These are phyloP conservation scores for Drosophila nigricruria DNA, from an alignment of 2,888 invertebrate species.

Conservation along the genomic window DNA sequence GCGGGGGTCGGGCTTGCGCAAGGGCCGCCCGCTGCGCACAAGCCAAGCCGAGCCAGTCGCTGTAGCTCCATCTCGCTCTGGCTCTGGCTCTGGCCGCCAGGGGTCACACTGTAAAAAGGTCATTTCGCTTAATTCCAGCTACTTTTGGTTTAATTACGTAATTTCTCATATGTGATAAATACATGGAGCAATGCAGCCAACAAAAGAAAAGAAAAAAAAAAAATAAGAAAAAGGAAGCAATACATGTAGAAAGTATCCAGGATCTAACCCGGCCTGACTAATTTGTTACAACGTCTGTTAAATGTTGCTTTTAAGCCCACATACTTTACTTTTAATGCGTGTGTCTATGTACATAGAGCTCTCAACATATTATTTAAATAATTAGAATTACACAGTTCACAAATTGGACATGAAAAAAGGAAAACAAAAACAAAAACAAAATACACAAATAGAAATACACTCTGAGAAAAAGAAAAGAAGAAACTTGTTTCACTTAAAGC, in stretches of 20 bases:
- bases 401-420: slow-evolving; percentile 19
- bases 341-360: slow-evolving; percentile 42
- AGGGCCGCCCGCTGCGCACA: slow-evolving; percentile 67
- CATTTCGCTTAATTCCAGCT: slow-evolving; percentile 66
- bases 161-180: slow-evolving; percentile 66
- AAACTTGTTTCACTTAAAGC: background rate
- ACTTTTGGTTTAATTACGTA: slow-evolving; percentile 71
- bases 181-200: slow-evolving; percentile 61
- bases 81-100: slow-evolving; percentile 16
- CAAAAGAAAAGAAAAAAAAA: background rate
- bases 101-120: slow-evolving; percentile 59
- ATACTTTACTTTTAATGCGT: slow-evolving; percentile 33
- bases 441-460: slow-evolving; percentile 28
- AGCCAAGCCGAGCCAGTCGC: slow-evolving; percentile 11
- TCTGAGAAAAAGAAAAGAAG: slow-evolving; percentile 15
- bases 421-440: slow-evolving; percentile 27
- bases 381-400: slow-evolving; percentile 49
- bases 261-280: slow-evolving; percentile 33
- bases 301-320: slow-evolving; percentile 55
- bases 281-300: slow-evolving; percentile 73
- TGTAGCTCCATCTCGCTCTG: slow-evolving; percentile 23
- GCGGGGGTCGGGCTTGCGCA: slow-evolving; percentile 55
- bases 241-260: slow-evolving; percentile 40
- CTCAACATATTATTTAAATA: slow-evolving; percentile 33
- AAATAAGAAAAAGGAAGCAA: slow-evolving; percentile 51